These are phyloP conservation scores for Oryzias woworae DNA, from an alignment of 2,113 vertebrate genomes.

Conservation along the genomic window DNA sequence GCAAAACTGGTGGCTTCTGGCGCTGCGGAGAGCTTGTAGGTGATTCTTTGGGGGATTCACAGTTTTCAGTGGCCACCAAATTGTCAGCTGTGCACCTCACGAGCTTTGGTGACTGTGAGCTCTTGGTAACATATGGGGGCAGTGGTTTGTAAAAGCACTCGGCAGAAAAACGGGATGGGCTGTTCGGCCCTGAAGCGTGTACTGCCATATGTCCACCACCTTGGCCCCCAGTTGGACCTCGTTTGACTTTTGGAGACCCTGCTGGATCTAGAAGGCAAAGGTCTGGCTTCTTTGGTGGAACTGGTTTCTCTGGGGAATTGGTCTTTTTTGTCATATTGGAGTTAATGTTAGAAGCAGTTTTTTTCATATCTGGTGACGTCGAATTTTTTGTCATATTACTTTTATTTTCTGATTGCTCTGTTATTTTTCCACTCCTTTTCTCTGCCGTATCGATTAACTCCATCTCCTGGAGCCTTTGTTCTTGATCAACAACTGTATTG, in stretches of 20 bases:
- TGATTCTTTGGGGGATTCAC: constrained; percentile 5
- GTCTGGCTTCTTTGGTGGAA: constrained; percentile 71
- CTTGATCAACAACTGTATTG: background rate
- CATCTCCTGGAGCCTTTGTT: background rate
- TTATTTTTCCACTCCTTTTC: background rate
- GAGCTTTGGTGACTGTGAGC: constrained; percentile 2
- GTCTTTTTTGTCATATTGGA: background rate
- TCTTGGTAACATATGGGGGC: background rate
- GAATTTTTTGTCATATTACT: background rate
- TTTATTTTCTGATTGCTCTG: background rate
- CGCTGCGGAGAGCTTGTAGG: constrained; percentile 52
- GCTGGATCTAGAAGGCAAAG: constrained; percentile 46
- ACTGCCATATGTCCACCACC: background rate
- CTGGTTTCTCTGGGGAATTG: constrained; percentile 32
- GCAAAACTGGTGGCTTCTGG: constrained; percentile 82
- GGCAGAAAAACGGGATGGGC: background rate
- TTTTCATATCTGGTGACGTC: background rate
- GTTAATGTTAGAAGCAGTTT: background rate
- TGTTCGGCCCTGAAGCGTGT: background rate
- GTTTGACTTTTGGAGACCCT: background rate
- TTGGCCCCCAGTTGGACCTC: background rate
- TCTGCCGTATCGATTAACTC: background rate
- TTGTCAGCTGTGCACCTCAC: background rate
- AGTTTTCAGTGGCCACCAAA: background rate
- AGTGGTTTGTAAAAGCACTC: background rate